phyloP scores from a whole-genome alignment of 2,888 invertebrate genomes.

The Cybosia mesomella region DNA sequence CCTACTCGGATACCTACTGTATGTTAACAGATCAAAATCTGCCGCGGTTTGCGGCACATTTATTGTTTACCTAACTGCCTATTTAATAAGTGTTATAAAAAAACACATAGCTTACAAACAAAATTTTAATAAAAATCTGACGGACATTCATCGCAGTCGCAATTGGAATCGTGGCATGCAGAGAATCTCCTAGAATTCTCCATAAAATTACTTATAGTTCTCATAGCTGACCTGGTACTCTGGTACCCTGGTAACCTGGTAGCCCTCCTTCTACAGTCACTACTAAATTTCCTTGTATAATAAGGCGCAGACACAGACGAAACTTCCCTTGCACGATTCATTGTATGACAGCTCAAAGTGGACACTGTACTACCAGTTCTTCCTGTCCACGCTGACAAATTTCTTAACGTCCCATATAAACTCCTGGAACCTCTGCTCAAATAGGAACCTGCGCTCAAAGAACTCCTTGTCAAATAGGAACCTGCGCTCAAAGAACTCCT shows the following conservation, averaged over 20 bases:
- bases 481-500: not conserved
- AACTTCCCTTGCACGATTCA: conserved; percentile 3
- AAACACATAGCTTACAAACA: not conserved
- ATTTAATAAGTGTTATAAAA: not conserved
- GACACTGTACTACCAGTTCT: not conserved
- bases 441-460: too few species aligned
- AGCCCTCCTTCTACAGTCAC: not conserved
- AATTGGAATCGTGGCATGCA: conserved; percentile 8
- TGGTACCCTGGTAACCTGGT: not conserved
- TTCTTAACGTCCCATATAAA: not conserved
- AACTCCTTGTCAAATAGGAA: conserved; percentile 10
- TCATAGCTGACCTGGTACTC: not conserved
- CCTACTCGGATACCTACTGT: too few species aligned
- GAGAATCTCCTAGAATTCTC: not conserved
- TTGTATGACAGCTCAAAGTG: not conserved
- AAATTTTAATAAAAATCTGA: not conserved
- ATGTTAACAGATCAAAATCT: too few species aligned
- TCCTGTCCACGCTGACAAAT: not conserved
- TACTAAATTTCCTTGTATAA: conserved; percentile 9
- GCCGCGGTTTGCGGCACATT: too few species aligned
- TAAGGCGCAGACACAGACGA: conserved; percentile 9
- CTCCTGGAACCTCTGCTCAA: conserved; percentile 11
- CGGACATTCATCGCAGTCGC: conserved; percentile 7
- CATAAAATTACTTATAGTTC: not conserved
- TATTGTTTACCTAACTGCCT: not conserved